Conservation (phyloP, 2,113 vertebrate species). For the Dolichallabes microphthalmus region DNA sequence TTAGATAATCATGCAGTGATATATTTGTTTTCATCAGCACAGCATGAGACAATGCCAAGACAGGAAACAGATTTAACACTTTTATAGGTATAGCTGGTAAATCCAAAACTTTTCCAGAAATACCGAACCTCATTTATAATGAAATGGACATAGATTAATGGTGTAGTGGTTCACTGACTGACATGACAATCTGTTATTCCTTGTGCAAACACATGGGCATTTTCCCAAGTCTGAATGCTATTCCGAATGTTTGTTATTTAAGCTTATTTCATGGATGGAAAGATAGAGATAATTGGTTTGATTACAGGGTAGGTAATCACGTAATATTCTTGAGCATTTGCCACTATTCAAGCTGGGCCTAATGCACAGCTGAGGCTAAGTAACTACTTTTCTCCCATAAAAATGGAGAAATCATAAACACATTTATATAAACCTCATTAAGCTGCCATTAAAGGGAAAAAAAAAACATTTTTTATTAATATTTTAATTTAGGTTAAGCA, state of each 20-base stretch:
- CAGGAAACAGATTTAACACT: not conserved
- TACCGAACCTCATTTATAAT: not conserved
- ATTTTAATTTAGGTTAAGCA: not conserved
- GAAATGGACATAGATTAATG: slow-evolving; percentile 4
- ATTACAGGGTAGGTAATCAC: slow-evolving; percentile 34
- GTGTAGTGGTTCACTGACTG: slow-evolving; percentile 11
- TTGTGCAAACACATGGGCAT: slow-evolving; percentile 1
- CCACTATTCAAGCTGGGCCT: slow-evolving; percentile 17
- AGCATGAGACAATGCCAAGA: not conserved
- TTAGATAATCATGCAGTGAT: slow-evolving; percentile 8
- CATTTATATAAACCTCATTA: not conserved
- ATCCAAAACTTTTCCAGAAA: slow-evolving; percentile 14
- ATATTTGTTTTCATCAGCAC: not conserved
- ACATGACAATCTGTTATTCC: slow-evolving; percentile 31
- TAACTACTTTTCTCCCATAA: not conserved
- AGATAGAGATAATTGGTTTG: slow-evolving; percentile 32
- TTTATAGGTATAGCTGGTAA: not conserved
- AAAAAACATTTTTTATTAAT: not conserved
- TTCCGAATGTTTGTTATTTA: slow-evolving; percentile 41
- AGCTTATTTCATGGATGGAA: slow-evolving; percentile 28
- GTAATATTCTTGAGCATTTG: slow-evolving; percentile 30
- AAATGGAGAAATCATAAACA: slow-evolving; percentile 16
- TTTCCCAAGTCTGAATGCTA: not conserved
- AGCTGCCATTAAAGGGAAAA: slow-evolving; percentile 20
- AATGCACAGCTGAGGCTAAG: slow-evolving; percentile 6